Evolutionary conservation across 1,140 invertebrate species (phyloP).

Genomic region (Diabrotica virgifera): DNA sequence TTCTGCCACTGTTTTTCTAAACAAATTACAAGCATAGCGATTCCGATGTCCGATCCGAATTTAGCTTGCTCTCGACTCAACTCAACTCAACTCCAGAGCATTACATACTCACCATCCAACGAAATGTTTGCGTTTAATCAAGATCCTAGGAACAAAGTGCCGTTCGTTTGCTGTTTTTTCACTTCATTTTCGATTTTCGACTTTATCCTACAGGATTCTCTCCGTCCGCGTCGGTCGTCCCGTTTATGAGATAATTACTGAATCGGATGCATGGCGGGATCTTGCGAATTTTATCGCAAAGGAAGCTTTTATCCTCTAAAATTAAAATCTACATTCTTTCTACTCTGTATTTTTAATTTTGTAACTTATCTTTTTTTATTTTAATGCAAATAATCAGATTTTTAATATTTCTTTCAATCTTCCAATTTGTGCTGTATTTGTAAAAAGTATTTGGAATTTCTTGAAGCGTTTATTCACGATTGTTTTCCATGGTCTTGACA

Average conservation of each 20-base stretch:
- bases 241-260: background rate
- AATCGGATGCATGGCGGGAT: background rate
- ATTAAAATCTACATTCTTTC: no score
- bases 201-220: background rate
- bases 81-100: no score
- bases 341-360: no score
- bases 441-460: no score
- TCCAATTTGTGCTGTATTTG: no score
- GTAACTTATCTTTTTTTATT: no score
- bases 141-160: background rate
- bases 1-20: background rate
- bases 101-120: background rate
- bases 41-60: background rate
- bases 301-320: no score
- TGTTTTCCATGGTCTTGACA: no score
- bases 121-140: conserved; percentile 2
- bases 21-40: background rate
- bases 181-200: background rate
- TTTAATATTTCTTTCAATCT: no score
- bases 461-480: no score
- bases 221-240: background rate
- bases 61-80: background rate
- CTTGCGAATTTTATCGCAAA: no score
- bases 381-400: no score
- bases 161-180: background rate